These are phyloP conservation scores for Lethenteron reissneri DNA, from an alignment of 2,113 vertebrate species.

Conservation along the genomic window DNA sequence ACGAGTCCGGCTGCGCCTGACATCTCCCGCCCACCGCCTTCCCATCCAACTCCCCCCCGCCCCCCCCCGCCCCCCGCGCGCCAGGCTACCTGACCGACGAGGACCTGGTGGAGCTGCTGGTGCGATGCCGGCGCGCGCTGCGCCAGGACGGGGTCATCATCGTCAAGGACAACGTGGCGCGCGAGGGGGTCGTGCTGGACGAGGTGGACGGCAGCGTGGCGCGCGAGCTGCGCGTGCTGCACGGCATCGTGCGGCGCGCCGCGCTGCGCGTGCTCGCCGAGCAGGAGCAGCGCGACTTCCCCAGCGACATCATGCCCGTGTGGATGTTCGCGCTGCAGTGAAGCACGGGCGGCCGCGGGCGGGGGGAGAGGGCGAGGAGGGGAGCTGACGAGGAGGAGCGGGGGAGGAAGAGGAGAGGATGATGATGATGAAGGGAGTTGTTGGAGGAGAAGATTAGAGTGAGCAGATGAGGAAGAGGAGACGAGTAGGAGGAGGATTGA, in stretches of 20 bases:
- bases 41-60: too few species aligned
- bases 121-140: constrained; percentile 45
- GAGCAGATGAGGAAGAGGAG: not conserved
- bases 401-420: not conserved
- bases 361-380: not conserved
- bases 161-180: constrained; percentile 79
- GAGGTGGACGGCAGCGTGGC: constrained; percentile 64
- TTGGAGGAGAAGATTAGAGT: not conserved
- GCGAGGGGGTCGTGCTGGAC: constrained; percentile 59
- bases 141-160: constrained; percentile 56
- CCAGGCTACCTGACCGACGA: constrained; percentile 71
- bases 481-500: not conserved
- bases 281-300: constrained; percentile 53
- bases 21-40: too few species aligned
- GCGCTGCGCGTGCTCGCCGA: constrained; percentile 43
- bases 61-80: too few species aligned
- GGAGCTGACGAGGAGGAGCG: not conserved
- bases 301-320: constrained; percentile 57
- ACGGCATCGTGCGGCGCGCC: constrained; percentile 40
- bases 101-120: constrained; percentile 57
- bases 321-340: constrained; percentile 67
- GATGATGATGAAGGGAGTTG: not conserved
- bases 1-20: too few species aligned
- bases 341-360: not conserved
- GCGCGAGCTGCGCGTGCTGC: constrained; percentile 58